These are phyloP conservation scores for Drosophila macrospina DNA, from an alignment of 2,888 invertebrate species.

Conservation along the genomic window DNA sequence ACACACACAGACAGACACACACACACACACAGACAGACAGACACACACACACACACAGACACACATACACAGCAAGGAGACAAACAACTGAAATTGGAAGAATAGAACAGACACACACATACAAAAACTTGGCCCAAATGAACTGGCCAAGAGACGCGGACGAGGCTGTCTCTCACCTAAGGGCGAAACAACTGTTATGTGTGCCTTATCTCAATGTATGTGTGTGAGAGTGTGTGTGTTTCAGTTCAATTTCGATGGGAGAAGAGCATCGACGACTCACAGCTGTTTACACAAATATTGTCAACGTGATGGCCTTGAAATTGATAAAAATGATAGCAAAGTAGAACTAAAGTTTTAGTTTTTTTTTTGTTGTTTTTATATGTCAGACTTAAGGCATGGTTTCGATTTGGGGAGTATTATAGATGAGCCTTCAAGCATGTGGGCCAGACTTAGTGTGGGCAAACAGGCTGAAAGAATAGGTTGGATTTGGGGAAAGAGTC, in stretches of 20 bases:
- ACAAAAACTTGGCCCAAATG: constrained; percentile 49
- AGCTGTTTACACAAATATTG: constrained; percentile 25
- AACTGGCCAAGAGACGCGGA: constrained; percentile 42
- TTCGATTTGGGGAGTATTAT: neutral
- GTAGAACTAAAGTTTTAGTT: constrained; percentile 12
- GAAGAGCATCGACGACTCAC: constrained; percentile 13
- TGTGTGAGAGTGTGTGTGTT: neutral
- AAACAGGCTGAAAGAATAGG: neutral
- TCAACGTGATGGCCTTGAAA: constrained; percentile 42
- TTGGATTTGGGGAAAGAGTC: constrained; percentile 2
- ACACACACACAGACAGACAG: constrained; percentile 24
- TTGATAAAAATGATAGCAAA: constrained; percentile 17
- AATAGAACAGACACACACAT: constrained; percentile 38
- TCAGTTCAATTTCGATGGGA: constrained; percentile 39
- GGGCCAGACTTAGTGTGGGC: too few relatives aligned
- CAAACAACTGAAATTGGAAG: constrained; percentile 23
- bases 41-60: constrained; percentile 5
- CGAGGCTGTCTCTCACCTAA: constrained; percentile 31
- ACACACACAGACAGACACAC: too few relatives aligned
- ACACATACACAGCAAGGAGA: constrained; percentile 17
- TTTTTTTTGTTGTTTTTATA: too few relatives aligned
- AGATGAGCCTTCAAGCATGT: constrained; percentile 6
- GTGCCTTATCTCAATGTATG: constrained; percentile 13
- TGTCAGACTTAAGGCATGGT: constrained; percentile 9
- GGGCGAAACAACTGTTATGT: constrained; percentile 27